Evolutionary conservation across 2,888 invertebrate species (phyloP).

Genomic region (Eudemis profundana): DNA sequence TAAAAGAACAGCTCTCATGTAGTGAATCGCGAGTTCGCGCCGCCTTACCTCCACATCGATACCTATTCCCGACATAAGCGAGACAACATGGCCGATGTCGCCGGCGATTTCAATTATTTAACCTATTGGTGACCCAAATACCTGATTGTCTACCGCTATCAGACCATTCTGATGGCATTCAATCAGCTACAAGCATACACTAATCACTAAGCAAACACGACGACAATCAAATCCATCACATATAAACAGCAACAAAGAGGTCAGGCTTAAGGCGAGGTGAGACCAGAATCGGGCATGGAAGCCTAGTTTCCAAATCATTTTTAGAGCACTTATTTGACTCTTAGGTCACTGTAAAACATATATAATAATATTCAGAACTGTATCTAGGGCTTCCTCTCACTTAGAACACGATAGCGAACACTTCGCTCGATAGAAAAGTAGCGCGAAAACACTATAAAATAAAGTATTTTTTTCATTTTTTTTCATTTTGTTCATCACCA

Average conservation of each 20-base stretch:
- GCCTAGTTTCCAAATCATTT: too few species aligned
- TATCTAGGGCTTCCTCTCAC: too few species aligned
- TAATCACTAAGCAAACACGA: conserved; percentile 12
- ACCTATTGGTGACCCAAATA: conserved; percentile 64
- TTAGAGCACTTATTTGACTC: too few species aligned
- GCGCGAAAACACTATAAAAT: too few species aligned
- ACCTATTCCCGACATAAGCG: conserved; percentile 18
- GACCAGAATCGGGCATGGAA: too few species aligned
- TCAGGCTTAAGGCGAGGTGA: neutral
- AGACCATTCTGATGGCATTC: conserved; percentile 45
- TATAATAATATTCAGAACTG: too few species aligned
- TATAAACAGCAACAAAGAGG: neutral
- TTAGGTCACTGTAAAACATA: too few species aligned
- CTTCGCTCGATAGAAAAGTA: too few species aligned
- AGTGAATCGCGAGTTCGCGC: neutral
- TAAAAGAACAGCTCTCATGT: neutral
- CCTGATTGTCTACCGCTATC: conserved; percentile 54
- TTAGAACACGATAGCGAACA: too few species aligned
- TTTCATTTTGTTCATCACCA: too few species aligned
- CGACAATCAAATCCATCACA: too few species aligned
- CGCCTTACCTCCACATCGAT: conserved; percentile 5
- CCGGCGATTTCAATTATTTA: conserved; percentile 65
- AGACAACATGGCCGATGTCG: conserved; percentile 45
- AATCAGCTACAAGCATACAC: conserved; percentile 26
- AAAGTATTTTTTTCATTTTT: too few species aligned